Conservation (phyloP, 2,888 invertebrate genomes). For the Acleris literana region DNA sequence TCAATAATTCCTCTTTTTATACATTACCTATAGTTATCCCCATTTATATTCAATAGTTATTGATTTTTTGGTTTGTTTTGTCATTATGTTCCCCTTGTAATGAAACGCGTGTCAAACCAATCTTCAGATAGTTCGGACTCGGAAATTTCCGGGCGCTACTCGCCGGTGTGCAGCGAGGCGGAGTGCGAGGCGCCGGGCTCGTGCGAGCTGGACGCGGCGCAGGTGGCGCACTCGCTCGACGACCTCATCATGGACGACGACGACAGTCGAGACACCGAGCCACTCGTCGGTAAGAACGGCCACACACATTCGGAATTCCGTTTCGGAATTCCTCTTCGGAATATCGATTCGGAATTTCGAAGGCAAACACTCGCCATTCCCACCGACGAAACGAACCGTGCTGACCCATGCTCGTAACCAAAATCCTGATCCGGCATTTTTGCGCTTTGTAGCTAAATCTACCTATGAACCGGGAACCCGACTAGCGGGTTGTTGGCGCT, state of each 20-base stretch:
- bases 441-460: no score
- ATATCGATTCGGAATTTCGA: no score
- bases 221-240: constrained; percentile 69
- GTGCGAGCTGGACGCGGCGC: constrained; percentile 60
- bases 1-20: no score
- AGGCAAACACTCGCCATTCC: background rate
- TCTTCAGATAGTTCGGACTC: constrained; percentile 81
- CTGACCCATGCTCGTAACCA: background rate
- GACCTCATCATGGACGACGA: constrained; percentile 75
- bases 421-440: background rate
- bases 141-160: constrained; percentile 84
- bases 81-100: no score
- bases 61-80: no score
- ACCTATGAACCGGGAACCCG: no score
- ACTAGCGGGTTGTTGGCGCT: no score
- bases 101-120: no score
- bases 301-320: no score
- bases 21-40: no score
- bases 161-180: constrained; percentile 85
- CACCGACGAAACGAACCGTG: background rate
- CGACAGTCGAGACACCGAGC: constrained; percentile 61
- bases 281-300: constrained; percentile 62
- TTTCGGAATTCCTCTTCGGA: no score
- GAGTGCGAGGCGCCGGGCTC: constrained; percentile 57
- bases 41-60: no score